Base-by-base conservation (phyloP, 1,140 invertebrate genomes). In the Anoplophora glabripennis region DNA sequence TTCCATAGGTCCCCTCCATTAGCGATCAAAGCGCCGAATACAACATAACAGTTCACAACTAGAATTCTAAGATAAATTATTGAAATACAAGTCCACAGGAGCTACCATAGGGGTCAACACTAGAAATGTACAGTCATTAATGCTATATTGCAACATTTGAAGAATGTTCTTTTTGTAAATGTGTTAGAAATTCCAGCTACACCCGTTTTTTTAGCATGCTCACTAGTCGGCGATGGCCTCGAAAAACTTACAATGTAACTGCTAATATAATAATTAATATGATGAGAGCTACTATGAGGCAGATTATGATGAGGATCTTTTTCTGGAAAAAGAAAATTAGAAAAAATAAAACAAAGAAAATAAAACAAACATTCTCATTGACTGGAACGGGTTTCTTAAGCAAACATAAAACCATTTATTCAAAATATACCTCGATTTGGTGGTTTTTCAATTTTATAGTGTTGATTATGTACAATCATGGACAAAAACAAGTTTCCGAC, bases 261-360 rank as follows among this genome's bases (percentile, higher is more conserved):
- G 60, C 40, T 56, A 89, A 81, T 79, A 88, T 78, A 74, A 88
- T 83, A 81, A 87, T 83, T 79, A 89, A 82, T 81, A 90, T 84
- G 78, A 87, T 80, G 81, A 86, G 76, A 77, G 82, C 82, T 78
- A 89, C 79, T 79, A 83, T 79, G 77, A 89, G 80, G 84, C 87
- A 88, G 84, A 89, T 88, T 79, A 88, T 84, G 80, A 89, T 88
- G 81, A 89, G 81, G 81, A 89, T 87, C 84, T 88, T 88, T 90
- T 90, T 90, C 88, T 90, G 87, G 79, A 85, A 88, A 84, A 83
- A 86, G 74, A 86, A 86, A 84, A 80, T 75, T 82, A 78, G 77
- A 71, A 66, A 68, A 72, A 68, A 58, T 47, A 65, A 66, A 65
- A 67, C 63, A 71, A 70, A 64, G 35, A 63, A 62, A 41, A 59